These are phyloP conservation scores for Pseudonaja textilis DNA, from an alignment of 2,113 vertebrate genomes.

Conservation along the genomic window DNA sequence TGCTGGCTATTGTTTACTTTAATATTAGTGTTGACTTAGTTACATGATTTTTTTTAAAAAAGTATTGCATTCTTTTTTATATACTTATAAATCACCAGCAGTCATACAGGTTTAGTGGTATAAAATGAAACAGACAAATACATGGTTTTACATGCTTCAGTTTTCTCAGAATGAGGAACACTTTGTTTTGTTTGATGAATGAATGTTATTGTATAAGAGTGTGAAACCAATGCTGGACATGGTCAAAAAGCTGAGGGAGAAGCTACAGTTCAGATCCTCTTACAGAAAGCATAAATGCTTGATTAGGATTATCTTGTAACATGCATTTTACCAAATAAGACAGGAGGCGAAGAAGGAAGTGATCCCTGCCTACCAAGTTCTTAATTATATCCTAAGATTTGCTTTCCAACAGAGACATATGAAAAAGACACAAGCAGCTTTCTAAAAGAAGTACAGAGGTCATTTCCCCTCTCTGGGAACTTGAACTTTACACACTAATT, in stretches of 20 bases:
- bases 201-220: background rate
- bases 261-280: background rate
- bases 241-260: background rate
- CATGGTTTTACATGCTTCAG: background rate
- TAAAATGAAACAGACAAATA: background rate
- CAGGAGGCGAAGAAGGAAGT: background rate
- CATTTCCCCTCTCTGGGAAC: background rate
- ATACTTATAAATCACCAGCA: background rate
- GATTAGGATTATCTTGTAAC: background rate
- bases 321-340: background rate
- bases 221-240: background rate
- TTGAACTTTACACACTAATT: background rate
- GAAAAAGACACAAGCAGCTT: fast-evolving
- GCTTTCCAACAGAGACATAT: background rate
- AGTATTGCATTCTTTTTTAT: background rate
- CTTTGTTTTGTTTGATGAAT: background rate
- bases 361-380: background rate
- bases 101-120: background rate
- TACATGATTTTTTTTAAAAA: background rate
- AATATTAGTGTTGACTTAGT: background rate
- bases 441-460: constrained; percentile 17
- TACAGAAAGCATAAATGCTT: background rate
- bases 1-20: background rate
- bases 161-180: background rate
- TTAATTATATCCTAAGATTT: background rate